phyloP scores from a whole-genome alignment of 2,888 invertebrate genomes.

The Conomelus anceps region DNA sequence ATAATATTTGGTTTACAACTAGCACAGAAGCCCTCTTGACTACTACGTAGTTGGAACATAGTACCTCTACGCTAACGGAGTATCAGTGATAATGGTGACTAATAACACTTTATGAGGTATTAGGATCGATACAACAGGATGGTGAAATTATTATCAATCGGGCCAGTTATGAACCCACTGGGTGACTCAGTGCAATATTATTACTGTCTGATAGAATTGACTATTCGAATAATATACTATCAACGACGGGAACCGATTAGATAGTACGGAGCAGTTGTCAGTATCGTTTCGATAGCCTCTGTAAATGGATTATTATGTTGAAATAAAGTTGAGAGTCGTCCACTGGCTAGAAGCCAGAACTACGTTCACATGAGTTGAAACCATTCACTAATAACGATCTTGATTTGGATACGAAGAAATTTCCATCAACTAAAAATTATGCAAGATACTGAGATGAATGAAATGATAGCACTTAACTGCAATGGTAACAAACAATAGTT shows the following conservation, averaged over 20 bases:
- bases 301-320: background rate
- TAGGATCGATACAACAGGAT: background rate
- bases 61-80: background rate
- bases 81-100: background rate
- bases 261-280: background rate
- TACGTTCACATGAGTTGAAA: background rate
- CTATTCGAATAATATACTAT: background rate
- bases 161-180: too few relatives aligned
- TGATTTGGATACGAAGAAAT: too few relatives aligned
- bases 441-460: too few relatives aligned
- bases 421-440: too few relatives aligned
- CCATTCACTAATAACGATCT: too few relatives aligned
- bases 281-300: background rate
- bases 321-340: background rate
- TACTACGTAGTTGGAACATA: too few relatives aligned
- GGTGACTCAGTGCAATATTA: background rate
- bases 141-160: background rate
- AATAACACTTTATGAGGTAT: background rate
- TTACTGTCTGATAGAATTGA: background rate
- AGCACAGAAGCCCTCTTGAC: too few relatives aligned
- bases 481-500: too few relatives aligned
- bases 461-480: too few relatives aligned
- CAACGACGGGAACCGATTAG: background rate
- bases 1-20: background rate
- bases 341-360: background rate